Evolutionary conservation across 2,797 vertebrate genomes (phyloP).

Genomic region (Sebastes vulpes): DNA sequence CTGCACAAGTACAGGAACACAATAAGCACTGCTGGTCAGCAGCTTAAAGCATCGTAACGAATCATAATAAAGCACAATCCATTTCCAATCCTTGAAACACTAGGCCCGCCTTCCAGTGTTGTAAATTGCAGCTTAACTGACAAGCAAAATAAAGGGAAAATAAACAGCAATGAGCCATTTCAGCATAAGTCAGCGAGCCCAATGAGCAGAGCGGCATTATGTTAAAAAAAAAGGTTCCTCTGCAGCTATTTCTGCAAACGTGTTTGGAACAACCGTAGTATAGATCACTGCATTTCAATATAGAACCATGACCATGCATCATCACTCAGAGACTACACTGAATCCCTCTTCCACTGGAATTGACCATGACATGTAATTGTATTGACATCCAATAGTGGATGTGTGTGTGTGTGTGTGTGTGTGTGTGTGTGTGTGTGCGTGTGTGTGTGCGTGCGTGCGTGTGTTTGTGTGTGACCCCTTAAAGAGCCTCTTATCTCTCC

Average conservation of each 20-base stretch:
- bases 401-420: neutral
- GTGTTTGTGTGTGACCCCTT: neutral
- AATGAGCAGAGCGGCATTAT: neutral
- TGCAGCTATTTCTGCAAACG: neutral
- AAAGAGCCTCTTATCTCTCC: slow-evolving; percentile 3
- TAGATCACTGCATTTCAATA: neutral
- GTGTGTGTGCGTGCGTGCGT: neutral
- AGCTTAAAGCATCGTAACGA: neutral
- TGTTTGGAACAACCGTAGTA: neutral
- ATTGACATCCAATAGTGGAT: neutral
- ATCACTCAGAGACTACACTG: neutral
- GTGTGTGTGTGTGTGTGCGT: neutral
- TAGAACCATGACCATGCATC: neutral
- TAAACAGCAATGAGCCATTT: neutral
- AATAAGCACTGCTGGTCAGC: neutral
- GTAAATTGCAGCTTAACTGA: neutral
- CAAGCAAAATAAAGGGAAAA: neutral
- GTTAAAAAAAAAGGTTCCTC: neutral
- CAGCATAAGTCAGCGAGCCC: neutral
- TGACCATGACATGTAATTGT: neutral
- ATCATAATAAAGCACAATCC: neutral
- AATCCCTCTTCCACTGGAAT: neutral
- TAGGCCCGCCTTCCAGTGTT: neutral
- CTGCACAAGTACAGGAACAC: neutral
- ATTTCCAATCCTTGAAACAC: neutral